Evolutionary conservation across 1,140 invertebrate species (phyloP), one percentile per base, ranked within the genome.

Genomic region (Zaprionus africanus): DNA sequence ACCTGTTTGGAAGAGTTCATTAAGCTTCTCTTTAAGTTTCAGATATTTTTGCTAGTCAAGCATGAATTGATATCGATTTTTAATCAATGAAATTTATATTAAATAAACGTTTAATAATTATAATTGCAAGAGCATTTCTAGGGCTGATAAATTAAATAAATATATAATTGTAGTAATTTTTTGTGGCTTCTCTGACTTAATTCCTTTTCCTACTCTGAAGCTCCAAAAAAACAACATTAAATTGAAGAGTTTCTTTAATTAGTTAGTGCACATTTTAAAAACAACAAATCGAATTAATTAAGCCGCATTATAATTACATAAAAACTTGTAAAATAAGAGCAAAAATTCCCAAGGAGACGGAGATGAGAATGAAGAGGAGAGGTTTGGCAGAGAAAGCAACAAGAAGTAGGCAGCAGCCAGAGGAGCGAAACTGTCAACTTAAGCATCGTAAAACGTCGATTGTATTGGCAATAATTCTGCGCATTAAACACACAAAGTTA

Each of bases 401-500:
- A 58, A 17, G 5, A 49, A 58, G 38, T 43, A 58, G 69, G 62
- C 69, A 59, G 51, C 64, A 56, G 57, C 19, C 57, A 65, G 69
- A 79, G 28, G 51, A 62, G 71, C 72, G 79, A 85, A 85, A 81
- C 78, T 90, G 84, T 90, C 84, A 90, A 82, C 78, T 85, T 81
- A 76, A 81, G 66, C 49, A 75, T 79, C 84, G 41, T 88, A 88
- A 88, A 88, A 88, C 67, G 72, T 77, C 85, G 72, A 90, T 88
- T 88, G 82, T 90, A 88, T 88, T 81, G 81, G 43, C 72, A 79
- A 85, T 90, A 81, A 90, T 74, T 76, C 68, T 68, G 31, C 59
- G 74, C 84, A 82, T 90, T 87, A 83, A 90, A 78, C 56, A 84
- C 81, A 88, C 78, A 88, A 88, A 81, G 78, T 88, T 90, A 90